Conservation (phyloP, 2,113 vertebrate species). For the Plecotus auritus region DNA sequence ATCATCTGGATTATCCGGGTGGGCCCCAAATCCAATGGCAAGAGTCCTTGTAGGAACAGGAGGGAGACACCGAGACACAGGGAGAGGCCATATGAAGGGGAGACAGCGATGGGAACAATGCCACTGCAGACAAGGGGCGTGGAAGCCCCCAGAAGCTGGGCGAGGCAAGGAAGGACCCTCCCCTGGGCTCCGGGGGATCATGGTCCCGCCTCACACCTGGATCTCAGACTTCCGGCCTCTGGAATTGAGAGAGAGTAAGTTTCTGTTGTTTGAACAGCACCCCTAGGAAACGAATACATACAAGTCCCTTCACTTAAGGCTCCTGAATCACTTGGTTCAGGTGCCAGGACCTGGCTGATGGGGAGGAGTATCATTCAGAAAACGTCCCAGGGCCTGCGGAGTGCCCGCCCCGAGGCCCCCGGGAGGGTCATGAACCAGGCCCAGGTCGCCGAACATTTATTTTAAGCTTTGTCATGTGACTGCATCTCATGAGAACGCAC, state of each 20-base stretch:
- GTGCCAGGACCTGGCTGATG: not conserved
- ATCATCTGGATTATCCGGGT: not conserved
- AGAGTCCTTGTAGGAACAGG: not conserved
- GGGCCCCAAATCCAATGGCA: too few relatives aligned
- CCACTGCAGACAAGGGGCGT: accelerated
- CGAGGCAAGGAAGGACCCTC: not conserved
- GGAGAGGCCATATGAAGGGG: not conserved
- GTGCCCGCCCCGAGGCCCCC: not conserved
- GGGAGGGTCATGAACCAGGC: not conserved
- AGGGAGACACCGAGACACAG: not conserved
- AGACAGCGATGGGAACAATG: not conserved
- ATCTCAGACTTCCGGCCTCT: not conserved
- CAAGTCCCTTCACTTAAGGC: too few relatives aligned
- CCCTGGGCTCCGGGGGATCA: not conserved
- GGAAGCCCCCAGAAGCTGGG: not conserved
- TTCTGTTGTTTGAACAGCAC: not conserved
- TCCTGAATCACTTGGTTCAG: not conserved
- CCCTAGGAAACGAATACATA: not conserved
- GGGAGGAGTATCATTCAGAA: not conserved
- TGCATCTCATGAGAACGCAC: not conserved
- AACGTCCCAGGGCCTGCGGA: not conserved
- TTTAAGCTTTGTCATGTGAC: not conserved
- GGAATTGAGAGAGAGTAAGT: not conserved
- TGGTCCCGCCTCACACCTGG: not conserved
- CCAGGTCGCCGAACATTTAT: not conserved